Conservation (phyloP, 2,888 invertebrate species). For the Gymnoscelis rufifasciata region DNA sequence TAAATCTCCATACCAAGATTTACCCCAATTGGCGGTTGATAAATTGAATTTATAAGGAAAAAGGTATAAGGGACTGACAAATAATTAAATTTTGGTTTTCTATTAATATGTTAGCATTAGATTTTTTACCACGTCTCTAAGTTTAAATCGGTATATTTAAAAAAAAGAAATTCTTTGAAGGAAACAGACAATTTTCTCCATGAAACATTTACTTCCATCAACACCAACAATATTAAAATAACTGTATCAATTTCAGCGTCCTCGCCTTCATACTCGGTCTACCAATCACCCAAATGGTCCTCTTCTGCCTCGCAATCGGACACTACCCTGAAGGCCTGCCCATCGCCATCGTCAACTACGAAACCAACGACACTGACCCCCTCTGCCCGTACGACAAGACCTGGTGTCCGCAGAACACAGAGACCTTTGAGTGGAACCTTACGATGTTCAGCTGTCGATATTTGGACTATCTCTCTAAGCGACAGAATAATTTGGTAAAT, state of each 20-base stretch:
- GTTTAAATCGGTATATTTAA: too few relatives aligned
- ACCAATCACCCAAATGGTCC: slow-evolving; percentile 90
- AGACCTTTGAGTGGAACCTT: slow-evolving; percentile 73
- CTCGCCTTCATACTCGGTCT: slow-evolving; percentile 91
- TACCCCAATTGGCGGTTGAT: too few relatives aligned
- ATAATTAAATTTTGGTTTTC: too few relatives aligned
- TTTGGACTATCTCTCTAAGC: slow-evolving; percentile 83
- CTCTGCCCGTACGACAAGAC: slow-evolving; percentile 67
- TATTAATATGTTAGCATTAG: too few relatives aligned
- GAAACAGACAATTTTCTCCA: too few relatives aligned
- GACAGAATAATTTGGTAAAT: slow-evolving; percentile 83
- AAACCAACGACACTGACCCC: slow-evolving; percentile 73
- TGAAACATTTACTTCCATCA: too few relatives aligned
- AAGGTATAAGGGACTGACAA: too few relatives aligned
- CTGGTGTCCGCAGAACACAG: slow-evolving; percentile 73
- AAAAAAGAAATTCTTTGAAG: too few relatives aligned
- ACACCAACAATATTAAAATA: too few relatives aligned
- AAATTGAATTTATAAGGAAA: too few relatives aligned
- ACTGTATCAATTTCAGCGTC: slow-evolving; percentile 78
- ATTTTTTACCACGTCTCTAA: too few relatives aligned
- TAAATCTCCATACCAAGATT: too few relatives aligned
- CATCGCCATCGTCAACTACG: slow-evolving; percentile 90
- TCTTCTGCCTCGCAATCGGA: slow-evolving; percentile 94
- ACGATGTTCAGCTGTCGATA: slow-evolving; percentile 87
- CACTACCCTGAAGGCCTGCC: slow-evolving; percentile 88